These are phyloP conservation scores for Borostomias antarcticus DNA, from an alignment of 2,797 vertebrate species.

Conservation along the genomic window DNA sequence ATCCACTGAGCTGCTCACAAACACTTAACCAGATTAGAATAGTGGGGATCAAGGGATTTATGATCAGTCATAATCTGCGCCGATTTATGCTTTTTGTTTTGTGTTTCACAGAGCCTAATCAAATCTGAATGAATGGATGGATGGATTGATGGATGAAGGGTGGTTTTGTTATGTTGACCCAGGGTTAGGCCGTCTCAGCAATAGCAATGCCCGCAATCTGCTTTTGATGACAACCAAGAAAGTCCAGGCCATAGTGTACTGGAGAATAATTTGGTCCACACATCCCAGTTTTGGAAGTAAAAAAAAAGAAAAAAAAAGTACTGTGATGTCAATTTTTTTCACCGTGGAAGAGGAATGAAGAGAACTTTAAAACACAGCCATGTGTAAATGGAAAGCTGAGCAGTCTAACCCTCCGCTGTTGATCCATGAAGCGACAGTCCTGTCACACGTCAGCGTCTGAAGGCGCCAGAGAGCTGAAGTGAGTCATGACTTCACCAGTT, in stretches of 20 bases:
- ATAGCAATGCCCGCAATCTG: background rate
- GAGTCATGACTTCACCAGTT: background rate
- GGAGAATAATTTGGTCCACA: too few relatives aligned
- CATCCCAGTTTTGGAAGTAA: too few relatives aligned
- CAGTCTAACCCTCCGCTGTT: background rate
- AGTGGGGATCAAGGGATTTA: conserved; percentile 2
- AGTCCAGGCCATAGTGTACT: too few relatives aligned
- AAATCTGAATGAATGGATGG: background rate
- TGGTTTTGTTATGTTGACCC: background rate
- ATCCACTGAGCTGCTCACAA: conserved; percentile 18
- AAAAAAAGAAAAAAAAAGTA: too few relatives aligned
- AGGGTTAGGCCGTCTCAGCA: background rate
- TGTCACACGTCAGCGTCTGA: background rate
- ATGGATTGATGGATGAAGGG: background rate
- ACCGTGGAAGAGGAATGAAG: background rate
- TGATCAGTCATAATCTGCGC: conserved; percentile 1
- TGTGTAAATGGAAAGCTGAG: background rate
- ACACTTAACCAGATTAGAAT: conserved; percentile 26
- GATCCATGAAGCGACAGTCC: background rate
- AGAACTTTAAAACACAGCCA: background rate
- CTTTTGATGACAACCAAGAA: background rate
- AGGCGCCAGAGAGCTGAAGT: background rate
- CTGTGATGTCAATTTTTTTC: too few relatives aligned
- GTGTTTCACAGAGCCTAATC: conserved; percentile 5
- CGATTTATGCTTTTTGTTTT: background rate